Base-by-base conservation (phyloP, 2,113 vertebrate species). In the Macrotus californicus region DNA sequence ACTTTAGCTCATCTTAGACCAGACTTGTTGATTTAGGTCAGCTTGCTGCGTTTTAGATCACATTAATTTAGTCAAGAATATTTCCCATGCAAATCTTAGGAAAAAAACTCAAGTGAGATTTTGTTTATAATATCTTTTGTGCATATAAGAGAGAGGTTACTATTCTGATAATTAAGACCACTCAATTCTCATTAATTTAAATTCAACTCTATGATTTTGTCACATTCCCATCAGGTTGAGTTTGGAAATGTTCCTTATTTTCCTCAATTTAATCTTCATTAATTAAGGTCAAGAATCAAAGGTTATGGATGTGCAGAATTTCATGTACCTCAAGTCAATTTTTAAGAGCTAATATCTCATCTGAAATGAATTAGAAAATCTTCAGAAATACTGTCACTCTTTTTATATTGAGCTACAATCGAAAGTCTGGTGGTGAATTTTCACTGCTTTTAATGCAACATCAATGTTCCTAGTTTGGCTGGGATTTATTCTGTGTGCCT, bases 401-500 rank as follows among this genome's bases (percentile, higher is more conserved):
- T 87, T 94, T 89, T 66, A 89, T 66, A 83, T 26, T 76, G 66
- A 69, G 36, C 89, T 92, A 94, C 96, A 97, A 95, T 93, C 29
- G 82, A 91, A 96, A 56, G 21, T 59, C 52, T 43, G 4, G 5
- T 50, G 73, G 34, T 91, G 34, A 93, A 43, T 97, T 95, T 96
- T 96, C 81, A 81, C 3, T 24, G 66, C 95, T 95, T 97, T 41
- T 97, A 61, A 70, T 82, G 67, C 29, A 96, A 66, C 91, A 92
- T 39, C 77, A 34, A 2, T 87, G 22, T 64, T 96, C 41, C 82
- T 89, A 76, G 87, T 94, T 90, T 93, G 80, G 73, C 83, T 82
- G 66, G 72, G 52, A 93, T 98, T 98, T 97, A 95, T 92, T 96
- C 92, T 93, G 6, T 96, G 95, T 95, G 92, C 52, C 21, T 97